These are phyloP conservation scores for Tragelaphus scriptus DNA, from an alignment of 2,113 vertebrate species.

Conservation along the genomic window DNA sequence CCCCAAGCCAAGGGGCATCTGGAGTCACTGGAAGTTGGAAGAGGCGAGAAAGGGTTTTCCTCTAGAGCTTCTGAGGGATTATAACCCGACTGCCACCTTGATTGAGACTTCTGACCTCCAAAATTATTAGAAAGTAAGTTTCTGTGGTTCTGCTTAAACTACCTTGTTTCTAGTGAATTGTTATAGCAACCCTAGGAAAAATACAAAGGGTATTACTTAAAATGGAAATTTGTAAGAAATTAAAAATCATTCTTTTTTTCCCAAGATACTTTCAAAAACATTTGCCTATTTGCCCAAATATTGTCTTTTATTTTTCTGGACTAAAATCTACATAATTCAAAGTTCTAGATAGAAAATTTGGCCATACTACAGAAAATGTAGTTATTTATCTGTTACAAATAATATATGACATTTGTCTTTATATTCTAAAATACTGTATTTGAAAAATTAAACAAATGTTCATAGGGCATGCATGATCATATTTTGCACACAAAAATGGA, in stretches of 20 bases:
- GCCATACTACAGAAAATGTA: not conserved
- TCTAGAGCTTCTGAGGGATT: accelerated
- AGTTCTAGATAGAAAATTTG: not conserved
- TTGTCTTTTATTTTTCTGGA: not conserved
- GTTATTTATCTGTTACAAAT: not conserved
- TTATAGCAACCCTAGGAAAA: not conserved
- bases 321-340: not conserved
- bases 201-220: not conserved
- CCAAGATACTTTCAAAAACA: not conserved
- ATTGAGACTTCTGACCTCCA: not conserved
- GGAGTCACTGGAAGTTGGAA: accelerated
- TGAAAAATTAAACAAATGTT: not conserved
- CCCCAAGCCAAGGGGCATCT: accelerated
- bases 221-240: not conserved
- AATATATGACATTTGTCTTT: not conserved
- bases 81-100: not conserved
- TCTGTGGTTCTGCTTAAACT: not conserved
- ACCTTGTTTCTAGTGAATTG: not conserved
- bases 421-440: not conserved
- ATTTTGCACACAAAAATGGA: not conserved
- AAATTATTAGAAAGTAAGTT: not conserved
- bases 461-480: not conserved
- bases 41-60: not conserved
- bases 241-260: not conserved
- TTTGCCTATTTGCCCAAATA: not conserved